Percentiles rank a stretch among this genome's conserved stretches.
These are phyloP conservation scores for Menidia menidia DNA, from an alignment of 2,797 vertebrate genomes.

Conservation along the genomic window DNA sequence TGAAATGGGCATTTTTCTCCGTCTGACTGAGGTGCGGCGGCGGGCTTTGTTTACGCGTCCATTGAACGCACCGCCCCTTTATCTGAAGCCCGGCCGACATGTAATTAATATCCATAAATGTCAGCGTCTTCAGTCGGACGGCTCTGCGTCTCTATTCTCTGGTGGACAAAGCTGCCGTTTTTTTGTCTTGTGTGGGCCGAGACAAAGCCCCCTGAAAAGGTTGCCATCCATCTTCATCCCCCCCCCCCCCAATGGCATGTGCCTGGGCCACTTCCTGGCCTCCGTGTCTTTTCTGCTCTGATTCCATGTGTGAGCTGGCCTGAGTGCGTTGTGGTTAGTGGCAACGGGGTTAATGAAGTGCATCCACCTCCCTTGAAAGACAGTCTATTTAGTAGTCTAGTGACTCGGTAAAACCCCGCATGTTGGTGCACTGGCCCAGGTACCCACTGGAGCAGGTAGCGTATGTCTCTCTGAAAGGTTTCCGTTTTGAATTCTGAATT, in stretches of 20 bases:
- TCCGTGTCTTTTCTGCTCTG: slow-evolving; percentile 61
- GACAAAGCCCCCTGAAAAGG: slow-evolving; percentile 78
- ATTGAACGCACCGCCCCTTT: slow-evolving; percentile 19
- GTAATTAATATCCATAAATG: slow-evolving; percentile 78
- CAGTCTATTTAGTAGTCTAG: slow-evolving; percentile 67
- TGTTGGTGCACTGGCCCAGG: slow-evolving; percentile 1
- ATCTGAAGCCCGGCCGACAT: slow-evolving; percentile 19
- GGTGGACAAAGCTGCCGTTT: slow-evolving; percentile 59
- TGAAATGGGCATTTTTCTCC: slow-evolving; percentile 11
- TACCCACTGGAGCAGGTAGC: background rate
- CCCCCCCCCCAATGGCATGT: slow-evolving; percentile 65
- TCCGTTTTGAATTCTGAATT: background rate
- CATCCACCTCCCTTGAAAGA: slow-evolving; percentile 70
- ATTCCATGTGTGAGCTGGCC: slow-evolving; percentile 33
- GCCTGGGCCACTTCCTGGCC: slow-evolving; percentile 72
- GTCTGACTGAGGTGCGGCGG: slow-evolving; percentile 11
- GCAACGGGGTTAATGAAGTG: slow-evolving; percentile 81
- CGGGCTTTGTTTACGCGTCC: slow-evolving; percentile 40
- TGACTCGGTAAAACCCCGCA: slow-evolving; percentile 29
- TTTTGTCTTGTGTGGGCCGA: slow-evolving; percentile 68
- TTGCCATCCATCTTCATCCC: slow-evolving; percentile 83
- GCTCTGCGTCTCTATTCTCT: slow-evolving; percentile 58
- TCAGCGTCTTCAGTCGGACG: slow-evolving; percentile 59
- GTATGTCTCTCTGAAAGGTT: background rate
- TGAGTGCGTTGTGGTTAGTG: slow-evolving; percentile 45